Evolutionary conservation across 2,797 vertebrate species (phyloP).

Genomic region (Muscicapa comitata): DNA sequence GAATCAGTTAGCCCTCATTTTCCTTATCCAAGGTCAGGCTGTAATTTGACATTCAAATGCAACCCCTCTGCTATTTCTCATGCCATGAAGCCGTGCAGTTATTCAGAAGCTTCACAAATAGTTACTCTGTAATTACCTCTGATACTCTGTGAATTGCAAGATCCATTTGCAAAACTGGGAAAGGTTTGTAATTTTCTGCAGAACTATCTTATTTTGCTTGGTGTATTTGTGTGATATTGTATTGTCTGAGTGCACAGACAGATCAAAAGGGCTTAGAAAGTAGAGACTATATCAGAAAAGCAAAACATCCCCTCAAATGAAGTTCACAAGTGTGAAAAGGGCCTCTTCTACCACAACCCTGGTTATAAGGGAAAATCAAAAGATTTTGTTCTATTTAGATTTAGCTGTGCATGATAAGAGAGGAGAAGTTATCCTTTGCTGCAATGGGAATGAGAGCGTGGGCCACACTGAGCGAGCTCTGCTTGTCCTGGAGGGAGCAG

Average conservation of each 20-base stretch:
- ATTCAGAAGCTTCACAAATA: background rate
- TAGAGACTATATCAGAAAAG: background rate
- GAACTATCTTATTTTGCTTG: background rate
- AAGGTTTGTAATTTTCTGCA: background rate
- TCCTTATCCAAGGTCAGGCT: background rate
- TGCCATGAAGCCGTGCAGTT: background rate
- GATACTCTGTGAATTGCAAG: background rate
- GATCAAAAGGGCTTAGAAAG: background rate
- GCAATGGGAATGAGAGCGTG: background rate
- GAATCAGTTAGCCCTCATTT: background rate
- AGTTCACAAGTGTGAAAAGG: background rate
- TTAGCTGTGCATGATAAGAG: background rate
- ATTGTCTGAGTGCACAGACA: background rate
- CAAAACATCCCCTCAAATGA: background rate
- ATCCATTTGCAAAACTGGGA: background rate
- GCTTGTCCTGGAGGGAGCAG: background rate
- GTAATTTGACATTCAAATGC: background rate
- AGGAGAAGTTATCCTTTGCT: background rate
- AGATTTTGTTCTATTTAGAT: background rate
- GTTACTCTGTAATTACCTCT: background rate
- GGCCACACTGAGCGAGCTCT: rapidly evolving
- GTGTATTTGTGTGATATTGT: background rate
- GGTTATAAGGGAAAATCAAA: background rate
- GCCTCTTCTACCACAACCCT: background rate
- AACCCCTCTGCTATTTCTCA: slow-evolving; percentile 15